Evolutionary conservation across 2,113 vertebrate species (phyloP).

Genomic region (Percopsis transmontana): DNA sequence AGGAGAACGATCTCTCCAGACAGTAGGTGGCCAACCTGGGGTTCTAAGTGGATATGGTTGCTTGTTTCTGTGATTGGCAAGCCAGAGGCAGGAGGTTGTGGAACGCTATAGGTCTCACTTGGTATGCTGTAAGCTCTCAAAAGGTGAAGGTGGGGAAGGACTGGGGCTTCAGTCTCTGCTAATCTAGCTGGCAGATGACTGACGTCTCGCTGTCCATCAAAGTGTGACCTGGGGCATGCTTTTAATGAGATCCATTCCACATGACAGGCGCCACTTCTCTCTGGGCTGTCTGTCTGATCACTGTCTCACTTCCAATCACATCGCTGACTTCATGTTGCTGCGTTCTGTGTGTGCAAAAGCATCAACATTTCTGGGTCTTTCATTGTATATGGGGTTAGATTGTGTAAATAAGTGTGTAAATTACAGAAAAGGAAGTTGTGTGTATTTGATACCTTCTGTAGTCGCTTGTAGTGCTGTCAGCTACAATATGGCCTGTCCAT

Average conservation of each 20-base stretch:
- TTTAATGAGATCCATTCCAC: conserved; percentile 82
- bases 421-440: conserved; percentile 25
- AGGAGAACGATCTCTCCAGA: conserved; percentile 35
- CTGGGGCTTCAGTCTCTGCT: conserved; percentile 54
- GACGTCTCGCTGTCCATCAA: conserved; percentile 78
- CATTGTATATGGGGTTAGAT: not conserved
- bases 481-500: not conserved
- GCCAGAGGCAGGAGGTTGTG: conserved; percentile 52
- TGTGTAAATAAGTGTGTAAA: conserved; percentile 17
- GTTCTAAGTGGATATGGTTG: conserved; percentile 26
- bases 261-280: conserved; percentile 72
- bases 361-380: conserved; percentile 1
- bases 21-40: conserved; percentile 46
- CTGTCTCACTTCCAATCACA: conserved; percentile 56
- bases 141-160: conserved; percentile 50
- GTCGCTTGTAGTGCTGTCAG: conserved; percentile 9
- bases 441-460: conserved; percentile 4
- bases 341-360: conserved; percentile 38
- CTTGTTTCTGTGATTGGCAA: conserved; percentile 52
- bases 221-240: conserved; percentile 78
- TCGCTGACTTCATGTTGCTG: conserved; percentile 54
- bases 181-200: conserved; percentile 76
- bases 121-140: conserved; percentile 48
- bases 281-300: conserved; percentile 66
- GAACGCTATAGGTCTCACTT: conserved; percentile 49